phyloP scores from a whole-genome alignment of 1,140 invertebrate species.

The Dendroctonus valens region DNA sequence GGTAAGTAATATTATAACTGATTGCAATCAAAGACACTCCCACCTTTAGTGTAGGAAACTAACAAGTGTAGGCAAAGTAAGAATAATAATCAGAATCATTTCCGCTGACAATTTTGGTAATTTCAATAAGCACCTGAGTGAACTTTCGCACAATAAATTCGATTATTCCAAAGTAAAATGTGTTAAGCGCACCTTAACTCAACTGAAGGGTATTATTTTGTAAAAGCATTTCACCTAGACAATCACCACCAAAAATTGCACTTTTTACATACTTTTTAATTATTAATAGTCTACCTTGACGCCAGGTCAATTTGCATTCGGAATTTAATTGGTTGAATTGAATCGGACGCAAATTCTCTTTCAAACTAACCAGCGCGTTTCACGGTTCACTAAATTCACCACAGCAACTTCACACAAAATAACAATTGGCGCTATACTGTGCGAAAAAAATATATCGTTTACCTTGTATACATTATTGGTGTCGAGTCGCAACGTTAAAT shows the following conservation, averaged over 20 bases:
- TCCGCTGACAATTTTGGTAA: constrained; percentile 21
- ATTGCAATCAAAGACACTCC: constrained; percentile 26
- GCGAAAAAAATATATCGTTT: constrained; percentile 34
- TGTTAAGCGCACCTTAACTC: not conserved
- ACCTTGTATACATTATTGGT: constrained; percentile 38
- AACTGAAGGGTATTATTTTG: not conserved
- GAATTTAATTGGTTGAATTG: no score
- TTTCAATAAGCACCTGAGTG: not conserved
- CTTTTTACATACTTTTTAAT: not conserved
- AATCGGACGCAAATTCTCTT: no score
- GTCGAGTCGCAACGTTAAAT: constrained; percentile 37
- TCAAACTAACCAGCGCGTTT: constrained; percentile 1
- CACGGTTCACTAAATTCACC: constrained; percentile 32
- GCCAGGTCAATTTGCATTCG: not conserved
- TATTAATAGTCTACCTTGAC: not conserved
- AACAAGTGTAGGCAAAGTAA: constrained; percentile 20
- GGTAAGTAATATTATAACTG: constrained; percentile 13
- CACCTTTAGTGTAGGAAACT: constrained; percentile 24
- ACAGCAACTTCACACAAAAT: constrained; percentile 19
- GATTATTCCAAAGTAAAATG: not conserved
- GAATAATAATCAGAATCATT: constrained; percentile 22
- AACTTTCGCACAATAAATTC: not conserved
- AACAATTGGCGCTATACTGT: constrained; percentile 26
- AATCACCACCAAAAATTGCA: constrained; percentile 1
- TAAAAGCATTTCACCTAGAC: not conserved